These are phyloP conservation scores for Lagenorhynchus albirostris DNA, from an alignment of 2,113 vertebrate genomes.

Conservation along the genomic window DNA sequence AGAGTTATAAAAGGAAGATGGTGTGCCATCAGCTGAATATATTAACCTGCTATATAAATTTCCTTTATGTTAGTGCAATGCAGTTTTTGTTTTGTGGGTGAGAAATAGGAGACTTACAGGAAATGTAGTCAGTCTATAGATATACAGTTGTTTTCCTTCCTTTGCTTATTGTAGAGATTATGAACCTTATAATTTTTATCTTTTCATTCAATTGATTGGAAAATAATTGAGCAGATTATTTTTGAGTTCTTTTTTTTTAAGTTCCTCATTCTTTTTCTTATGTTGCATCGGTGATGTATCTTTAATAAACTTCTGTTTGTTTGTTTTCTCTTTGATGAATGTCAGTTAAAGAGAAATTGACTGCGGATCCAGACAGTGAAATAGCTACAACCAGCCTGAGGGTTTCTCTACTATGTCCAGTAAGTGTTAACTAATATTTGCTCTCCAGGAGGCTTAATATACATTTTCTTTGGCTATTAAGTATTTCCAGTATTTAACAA, in stretches of 20 bases:
- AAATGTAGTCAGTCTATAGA: conserved; percentile 7
- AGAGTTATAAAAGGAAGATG: background rate
- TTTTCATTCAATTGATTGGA: background rate
- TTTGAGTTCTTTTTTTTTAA: conserved; percentile 3
- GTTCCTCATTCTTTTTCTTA: conserved; percentile 23
- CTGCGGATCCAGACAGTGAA: conserved; percentile 99
- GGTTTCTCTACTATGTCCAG: conserved; percentile 98
- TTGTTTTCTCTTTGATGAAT: conserved; percentile 64
- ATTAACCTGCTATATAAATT: background rate
- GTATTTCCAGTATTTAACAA: background rate
- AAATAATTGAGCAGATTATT: background rate
- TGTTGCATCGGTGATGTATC: background rate
- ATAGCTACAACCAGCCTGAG: conserved; percentile 98
- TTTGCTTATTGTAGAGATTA: conserved; percentile 39
- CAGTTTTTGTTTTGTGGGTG: background rate
- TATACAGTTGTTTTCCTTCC: background rate
- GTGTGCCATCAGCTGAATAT: background rate
- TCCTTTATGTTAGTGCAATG: background rate
- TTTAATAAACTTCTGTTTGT: conserved; percentile 38
- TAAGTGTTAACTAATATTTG: conserved; percentile 81
- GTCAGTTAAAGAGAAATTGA: conserved; percentile 98
- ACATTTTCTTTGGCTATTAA: background rate
- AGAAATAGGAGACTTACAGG: conserved; percentile 33
- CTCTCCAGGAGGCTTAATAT: background rate
- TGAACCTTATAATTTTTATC: conserved; percentile 16